Evolutionary conservation across 2,113 vertebrate genomes (phyloP).

Genomic region (Silurus glanis): DNA sequence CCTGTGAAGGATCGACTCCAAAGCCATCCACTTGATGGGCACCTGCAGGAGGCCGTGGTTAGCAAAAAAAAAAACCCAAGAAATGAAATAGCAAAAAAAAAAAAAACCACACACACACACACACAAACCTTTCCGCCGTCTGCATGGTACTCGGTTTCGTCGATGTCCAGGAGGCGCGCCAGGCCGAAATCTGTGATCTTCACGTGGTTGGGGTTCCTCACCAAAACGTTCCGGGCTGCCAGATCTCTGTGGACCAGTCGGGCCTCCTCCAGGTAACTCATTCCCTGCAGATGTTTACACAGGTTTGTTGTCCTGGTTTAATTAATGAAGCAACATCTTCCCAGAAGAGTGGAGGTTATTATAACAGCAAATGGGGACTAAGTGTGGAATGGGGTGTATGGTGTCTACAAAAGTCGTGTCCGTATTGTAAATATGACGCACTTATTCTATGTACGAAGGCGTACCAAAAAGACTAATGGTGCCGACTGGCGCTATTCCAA

Average conservation of each 20-base stretch:
- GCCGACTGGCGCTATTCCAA: no score
- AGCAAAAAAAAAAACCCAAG: background rate
- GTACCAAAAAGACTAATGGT: no score
- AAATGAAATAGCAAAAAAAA: no score
- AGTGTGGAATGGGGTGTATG: no score
- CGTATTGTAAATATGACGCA: no score
- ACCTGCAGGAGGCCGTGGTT: constrained; percentile 71
- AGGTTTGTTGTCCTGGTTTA: background rate
- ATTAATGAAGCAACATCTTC: background rate
- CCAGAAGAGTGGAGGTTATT: no score
- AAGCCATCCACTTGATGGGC: constrained; percentile 98
- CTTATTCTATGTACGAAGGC: no score
- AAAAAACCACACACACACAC: constrained; percentile 14
- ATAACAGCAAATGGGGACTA: no score
- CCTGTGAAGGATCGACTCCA: constrained; percentile 93
- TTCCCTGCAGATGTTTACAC: constrained; percentile 76
- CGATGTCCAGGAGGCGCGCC: constrained; percentile 90
- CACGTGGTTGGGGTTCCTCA: constrained; percentile 93
- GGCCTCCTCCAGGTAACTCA: constrained; percentile 94
- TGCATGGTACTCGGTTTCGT: constrained; percentile 93
- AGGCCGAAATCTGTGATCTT: constrained; percentile 97
- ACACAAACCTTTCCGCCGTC: constrained; percentile 89
- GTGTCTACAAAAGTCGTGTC: no score
- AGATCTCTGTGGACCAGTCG: constrained; percentile 93
- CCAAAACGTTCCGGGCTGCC: constrained; percentile 92